Evolutionary conservation across 2,797 vertebrate species (phyloP).

Genomic region (Neopelma chrysocephalum): DNA sequence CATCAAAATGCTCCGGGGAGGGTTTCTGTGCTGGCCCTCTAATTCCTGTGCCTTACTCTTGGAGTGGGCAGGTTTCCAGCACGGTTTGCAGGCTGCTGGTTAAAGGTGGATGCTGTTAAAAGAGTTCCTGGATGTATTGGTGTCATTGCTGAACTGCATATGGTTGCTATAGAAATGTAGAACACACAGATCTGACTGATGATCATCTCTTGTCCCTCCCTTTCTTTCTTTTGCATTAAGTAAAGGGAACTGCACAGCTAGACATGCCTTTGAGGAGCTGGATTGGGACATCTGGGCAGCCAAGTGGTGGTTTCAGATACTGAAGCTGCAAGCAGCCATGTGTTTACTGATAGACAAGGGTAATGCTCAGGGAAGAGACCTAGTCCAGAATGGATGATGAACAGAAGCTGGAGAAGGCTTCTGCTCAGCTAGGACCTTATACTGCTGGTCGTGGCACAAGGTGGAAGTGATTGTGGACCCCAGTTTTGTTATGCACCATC

Average conservation of each 20-base stretch:
- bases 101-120: background rate
- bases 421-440: background rate
- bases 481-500: background rate
- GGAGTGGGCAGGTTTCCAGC: background rate
- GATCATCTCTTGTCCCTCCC: background rate
- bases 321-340: background rate
- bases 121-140: background rate
- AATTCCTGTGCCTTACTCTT: background rate
- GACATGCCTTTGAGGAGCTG: background rate
- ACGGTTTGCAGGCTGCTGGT: background rate
- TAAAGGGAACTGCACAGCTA: background rate
- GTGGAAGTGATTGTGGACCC: background rate
- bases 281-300: background rate
- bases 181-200: constrained; percentile 3
- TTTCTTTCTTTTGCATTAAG: background rate
- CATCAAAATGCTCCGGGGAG: background rate
- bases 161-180: constrained; percentile 69
- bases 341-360: background rate
- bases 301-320: background rate
- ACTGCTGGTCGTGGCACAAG: background rate
- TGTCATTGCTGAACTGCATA: background rate
- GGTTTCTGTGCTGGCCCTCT: background rate
- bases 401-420: background rate
- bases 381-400: background rate
- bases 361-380: background rate